Percentiles rank a stretch among this genome's conserved stretches.
Conservation (phyloP, 2,797 vertebrate species). For the Lepilemur ruficaudatus region DNA sequence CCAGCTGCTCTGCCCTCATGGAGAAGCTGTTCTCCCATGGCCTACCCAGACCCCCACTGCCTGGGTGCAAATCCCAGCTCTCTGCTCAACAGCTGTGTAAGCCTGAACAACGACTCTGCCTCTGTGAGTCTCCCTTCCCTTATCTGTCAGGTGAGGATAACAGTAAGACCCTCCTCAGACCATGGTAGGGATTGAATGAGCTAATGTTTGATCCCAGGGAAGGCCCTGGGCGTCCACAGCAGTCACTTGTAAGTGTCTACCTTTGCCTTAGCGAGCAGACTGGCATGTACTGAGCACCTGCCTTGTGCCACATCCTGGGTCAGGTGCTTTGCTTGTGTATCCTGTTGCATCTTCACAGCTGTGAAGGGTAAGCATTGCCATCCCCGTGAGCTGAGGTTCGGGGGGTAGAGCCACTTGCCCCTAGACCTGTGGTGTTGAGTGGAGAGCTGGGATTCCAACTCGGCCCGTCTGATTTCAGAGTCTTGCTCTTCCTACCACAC, state of each 20-base stretch:
- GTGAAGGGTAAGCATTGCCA: not conserved
- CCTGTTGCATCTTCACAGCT: not conserved
- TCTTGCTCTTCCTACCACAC: not conserved
- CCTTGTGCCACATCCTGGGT: not conserved
- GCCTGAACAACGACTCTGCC: not conserved
- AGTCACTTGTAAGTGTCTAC: too few species aligned
- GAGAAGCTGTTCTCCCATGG: not conserved
- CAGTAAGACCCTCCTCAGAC: fast-evolving
- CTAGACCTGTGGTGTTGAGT: not conserved
- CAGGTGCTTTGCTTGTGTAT: not conserved
- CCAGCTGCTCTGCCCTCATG: not conserved
- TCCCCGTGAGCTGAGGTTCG: not conserved
- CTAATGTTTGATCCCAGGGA: not conserved
- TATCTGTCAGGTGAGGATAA: not conserved
- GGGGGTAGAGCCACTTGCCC: not conserved
- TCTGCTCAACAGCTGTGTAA: not conserved
- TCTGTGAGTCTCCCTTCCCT: not conserved
- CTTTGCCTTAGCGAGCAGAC: not conserved
- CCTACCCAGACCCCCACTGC: not conserved
- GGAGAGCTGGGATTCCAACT: not conserved
- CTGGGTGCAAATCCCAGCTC: not conserved
- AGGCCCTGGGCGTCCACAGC: fast-evolving
- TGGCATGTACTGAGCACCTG: not conserved
- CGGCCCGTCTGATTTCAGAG: not conserved
- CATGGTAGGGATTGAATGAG: not conserved